Evolutionary conservation across 1,140 invertebrate genomes (phyloP), one percentile per base, ranked within the genome.

Genomic region (Drosophila subpulchrella): DNA sequence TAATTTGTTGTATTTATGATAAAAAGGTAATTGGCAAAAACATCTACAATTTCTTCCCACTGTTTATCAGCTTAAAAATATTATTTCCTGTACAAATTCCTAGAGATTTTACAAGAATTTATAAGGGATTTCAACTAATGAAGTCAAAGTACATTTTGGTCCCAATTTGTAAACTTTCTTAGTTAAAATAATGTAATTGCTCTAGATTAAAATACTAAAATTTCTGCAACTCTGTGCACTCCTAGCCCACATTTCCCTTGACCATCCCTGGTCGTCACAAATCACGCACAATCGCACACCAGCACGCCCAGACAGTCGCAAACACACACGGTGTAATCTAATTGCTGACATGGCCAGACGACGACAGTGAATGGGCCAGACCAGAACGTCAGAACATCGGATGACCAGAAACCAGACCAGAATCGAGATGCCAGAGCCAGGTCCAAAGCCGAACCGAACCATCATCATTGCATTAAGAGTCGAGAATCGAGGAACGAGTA

Each of bases 321-420:
- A 68, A 61, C 36, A 59, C 42, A 78, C 47, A 41, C 38, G 47
- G 72, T 47, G 55, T 81, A 66, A 85, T 85, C 74, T 81, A 81
- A 85, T 85, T 85, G 79, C 73, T 53, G 68, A 57, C 56, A 76
- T 84, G 46, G 61, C 46, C 66, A 42, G 72, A 41, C 58, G 55
- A 77, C 76, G 55, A 73, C 81, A 77, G 54, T 51, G 55, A 61
- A 62, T 65, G 65, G 58, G 36, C 53, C 48, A 65, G 41, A 30
- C 48, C 47, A 65, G 41, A 47, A 24, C 17, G 27, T 34, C 34
- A 11, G 65, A 15, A 63, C 47, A 53, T 1, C 36, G n/a, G 51
- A 38, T 20, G 39, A 41, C 36, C 65, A 67, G 42, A 47, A 70
- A 39, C 34, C 63, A 55, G 50, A 63, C 32, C 41, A 56, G 34